Percentiles rank a stretch among this genome's conserved stretches.
phyloP scores from a whole-genome alignment of 2,888 invertebrate genomes.

The Aleiodes testaceus region DNA sequence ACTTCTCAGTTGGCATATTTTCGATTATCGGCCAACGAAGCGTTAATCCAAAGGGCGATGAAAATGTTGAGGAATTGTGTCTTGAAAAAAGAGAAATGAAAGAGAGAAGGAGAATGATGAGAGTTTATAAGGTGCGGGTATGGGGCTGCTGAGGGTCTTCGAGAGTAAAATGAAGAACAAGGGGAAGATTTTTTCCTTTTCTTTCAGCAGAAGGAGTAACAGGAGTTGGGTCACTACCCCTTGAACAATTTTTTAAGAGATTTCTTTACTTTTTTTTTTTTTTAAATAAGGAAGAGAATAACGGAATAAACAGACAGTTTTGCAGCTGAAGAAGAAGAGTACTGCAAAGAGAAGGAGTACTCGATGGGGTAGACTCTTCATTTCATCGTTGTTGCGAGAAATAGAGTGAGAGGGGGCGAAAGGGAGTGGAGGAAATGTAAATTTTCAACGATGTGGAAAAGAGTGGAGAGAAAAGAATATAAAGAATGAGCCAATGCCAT shows the following conservation, averaged over 20 bases:
- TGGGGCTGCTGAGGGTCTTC: slow-evolving; percentile 43
- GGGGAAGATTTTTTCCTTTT: background rate
- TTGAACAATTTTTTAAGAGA: slow-evolving; percentile 26
- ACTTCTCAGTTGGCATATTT: slow-evolving; percentile 69
- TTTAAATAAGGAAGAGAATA: slow-evolving; percentile 42
- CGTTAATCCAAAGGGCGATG: slow-evolving; percentile 65
- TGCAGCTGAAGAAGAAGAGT: slow-evolving; percentile 51
- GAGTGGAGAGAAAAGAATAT: slow-evolving; percentile 71
- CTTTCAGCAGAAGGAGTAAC: slow-evolving; percentile 26
- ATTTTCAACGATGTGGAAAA: slow-evolving; percentile 71
- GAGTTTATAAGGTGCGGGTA: slow-evolving; percentile 59
- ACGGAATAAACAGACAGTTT: slow-evolving; percentile 73
- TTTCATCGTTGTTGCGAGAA: slow-evolving; percentile 7
- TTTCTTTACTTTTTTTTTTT: slow-evolving; percentile 12
- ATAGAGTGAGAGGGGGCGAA: slow-evolving; percentile 11
- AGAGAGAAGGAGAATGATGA: slow-evolving; percentile 21
- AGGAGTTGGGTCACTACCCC: slow-evolving; percentile 19
- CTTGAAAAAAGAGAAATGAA: slow-evolving; percentile 53
- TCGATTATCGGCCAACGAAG: slow-evolving; percentile 72
- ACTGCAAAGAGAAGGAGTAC: slow-evolving; percentile 21
- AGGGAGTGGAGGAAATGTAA: slow-evolving; percentile 69
- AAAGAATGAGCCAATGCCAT: slow-evolving; percentile 66
- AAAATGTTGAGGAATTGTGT: slow-evolving; percentile 68
- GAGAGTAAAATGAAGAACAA: slow-evolving; percentile 28
- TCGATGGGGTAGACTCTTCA: slow-evolving; percentile 29